phyloP scores from a whole-genome alignment of 2,113 vertebrate species.

The Ciconia stormi region DNA sequence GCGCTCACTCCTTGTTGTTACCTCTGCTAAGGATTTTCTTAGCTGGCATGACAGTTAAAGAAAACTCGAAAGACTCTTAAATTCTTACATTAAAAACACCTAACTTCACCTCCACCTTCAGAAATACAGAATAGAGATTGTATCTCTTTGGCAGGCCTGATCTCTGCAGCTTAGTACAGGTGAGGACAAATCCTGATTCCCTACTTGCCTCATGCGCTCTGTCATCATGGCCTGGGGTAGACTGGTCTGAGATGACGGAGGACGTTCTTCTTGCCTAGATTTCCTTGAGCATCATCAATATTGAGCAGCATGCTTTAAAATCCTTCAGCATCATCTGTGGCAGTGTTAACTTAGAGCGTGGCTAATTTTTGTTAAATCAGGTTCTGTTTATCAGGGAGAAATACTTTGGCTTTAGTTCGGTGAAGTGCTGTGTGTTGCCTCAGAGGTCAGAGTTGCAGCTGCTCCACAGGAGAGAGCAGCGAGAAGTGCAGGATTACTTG shows the following conservation, averaged over 20 bases:
- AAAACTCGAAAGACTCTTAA: not conserved
- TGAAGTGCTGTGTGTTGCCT: not conserved
- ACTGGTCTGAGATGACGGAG: not conserved
- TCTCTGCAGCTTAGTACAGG: too few relatives aligned
- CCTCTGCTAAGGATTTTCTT: not conserved
- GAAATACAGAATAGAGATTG: not conserved
- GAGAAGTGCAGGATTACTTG: not conserved
- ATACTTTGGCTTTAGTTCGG: not conserved
- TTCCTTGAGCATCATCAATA: not conserved
- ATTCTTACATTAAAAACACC: not conserved
- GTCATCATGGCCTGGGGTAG: rapidly evolving
- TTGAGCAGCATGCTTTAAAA: not conserved
- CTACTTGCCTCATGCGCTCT: rapidly evolving
- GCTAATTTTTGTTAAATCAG: not conserved
- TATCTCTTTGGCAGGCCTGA: not conserved
- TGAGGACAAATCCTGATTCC: not conserved
- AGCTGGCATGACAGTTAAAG: not conserved
- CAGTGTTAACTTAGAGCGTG: not conserved
- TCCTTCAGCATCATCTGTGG: not conserved
- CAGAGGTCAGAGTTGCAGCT: not conserved
- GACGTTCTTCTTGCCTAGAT: not conserved
- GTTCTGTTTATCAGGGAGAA: not conserved
- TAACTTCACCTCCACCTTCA: not conserved
- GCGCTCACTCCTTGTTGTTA: not conserved
- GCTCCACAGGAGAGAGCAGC: rapidly evolving